phyloP scores from a whole-genome alignment of 2,797 vertebrate genomes.

The Pseudomugil tenellus region DNA sequence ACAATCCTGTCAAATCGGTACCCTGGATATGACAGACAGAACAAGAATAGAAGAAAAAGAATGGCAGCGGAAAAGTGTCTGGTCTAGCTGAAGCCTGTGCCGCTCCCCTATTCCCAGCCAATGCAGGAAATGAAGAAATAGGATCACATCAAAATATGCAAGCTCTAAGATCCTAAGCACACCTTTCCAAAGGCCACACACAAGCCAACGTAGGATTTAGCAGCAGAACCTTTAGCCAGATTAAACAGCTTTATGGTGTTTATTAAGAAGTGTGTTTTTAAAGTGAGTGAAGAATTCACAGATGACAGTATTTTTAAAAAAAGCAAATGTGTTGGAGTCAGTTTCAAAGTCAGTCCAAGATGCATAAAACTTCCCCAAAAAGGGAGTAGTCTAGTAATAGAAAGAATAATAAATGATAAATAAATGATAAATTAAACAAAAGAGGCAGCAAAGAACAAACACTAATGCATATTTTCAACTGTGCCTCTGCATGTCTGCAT shows the following conservation, averaged over 20 bases:
- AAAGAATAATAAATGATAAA: background rate
- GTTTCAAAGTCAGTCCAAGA: constrained; percentile 11
- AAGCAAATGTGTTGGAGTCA: constrained; percentile 14
- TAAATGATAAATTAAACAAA: constrained; percentile 20
- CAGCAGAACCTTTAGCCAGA: constrained; percentile 60
- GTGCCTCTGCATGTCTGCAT: background rate
- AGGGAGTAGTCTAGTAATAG: constrained; percentile 6
- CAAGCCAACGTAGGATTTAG: constrained; percentile 53
- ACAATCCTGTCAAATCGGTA: constrained; percentile 61
- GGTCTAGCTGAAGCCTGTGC: constrained; percentile 64
- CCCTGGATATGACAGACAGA: constrained; percentile 64
- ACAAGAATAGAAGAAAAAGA: constrained; percentile 45
- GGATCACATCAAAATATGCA: constrained; percentile 83
- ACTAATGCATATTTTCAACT: background rate
- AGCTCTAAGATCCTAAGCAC: constrained; percentile 69
- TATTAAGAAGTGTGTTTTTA: constrained; percentile 59
- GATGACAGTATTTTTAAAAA: constrained; percentile 33
- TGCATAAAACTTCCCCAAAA: constrained; percentile 18
- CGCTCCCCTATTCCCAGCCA: constrained; percentile 71
- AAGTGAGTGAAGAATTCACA: constrained; percentile 24
- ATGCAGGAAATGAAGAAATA: constrained; percentile 84
- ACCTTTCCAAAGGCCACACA: constrained; percentile 73
- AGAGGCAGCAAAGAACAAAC: constrained; percentile 16
- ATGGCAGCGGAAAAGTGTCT: constrained; percentile 53
- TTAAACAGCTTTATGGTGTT: constrained; percentile 53